A percentile compares a stretch with the other conserved stretches of the same genome.
phyloP scores from a whole-genome alignment of 1,140 invertebrate species.

The Pissodes strobi region DNA sequence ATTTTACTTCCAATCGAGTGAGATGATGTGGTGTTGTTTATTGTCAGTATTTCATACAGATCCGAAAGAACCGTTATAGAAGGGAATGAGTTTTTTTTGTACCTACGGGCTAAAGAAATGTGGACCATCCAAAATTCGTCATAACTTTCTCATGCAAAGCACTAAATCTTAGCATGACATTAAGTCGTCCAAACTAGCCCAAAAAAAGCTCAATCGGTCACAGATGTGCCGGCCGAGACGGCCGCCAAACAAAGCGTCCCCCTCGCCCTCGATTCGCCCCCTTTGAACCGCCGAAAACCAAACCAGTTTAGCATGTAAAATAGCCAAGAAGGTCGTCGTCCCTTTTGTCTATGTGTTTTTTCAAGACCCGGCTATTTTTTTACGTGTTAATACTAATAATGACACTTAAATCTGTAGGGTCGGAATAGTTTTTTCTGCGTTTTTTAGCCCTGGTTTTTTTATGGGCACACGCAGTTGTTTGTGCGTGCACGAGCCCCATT shows the following conservation, averaged over 20 bases:
- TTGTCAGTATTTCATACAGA: too few species aligned
- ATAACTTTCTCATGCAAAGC: slow-evolving; percentile 1
- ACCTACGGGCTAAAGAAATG: too few species aligned
- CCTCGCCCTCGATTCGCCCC: too few species aligned
- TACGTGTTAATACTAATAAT: slow-evolving; percentile 27
- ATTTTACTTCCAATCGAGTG: too few species aligned
- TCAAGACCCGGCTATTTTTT: slow-evolving; percentile 11
- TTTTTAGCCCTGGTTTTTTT: slow-evolving; percentile 4
- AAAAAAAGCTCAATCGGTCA: background rate
- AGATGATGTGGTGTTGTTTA: too few species aligned
- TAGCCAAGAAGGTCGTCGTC: background rate
- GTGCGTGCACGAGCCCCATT: slow-evolving; percentile 22
- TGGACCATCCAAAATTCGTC: too few species aligned
- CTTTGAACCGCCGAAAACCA: too few species aligned
- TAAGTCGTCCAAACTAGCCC: background rate
- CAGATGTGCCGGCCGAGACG: background rate
- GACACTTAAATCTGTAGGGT: slow-evolving; percentile 25
- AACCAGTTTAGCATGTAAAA: slow-evolving; percentile 5
- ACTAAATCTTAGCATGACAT: background rate
- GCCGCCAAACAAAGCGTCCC: background rate
- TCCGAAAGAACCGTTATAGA: too few species aligned
- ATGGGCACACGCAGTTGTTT: slow-evolving; percentile 10
- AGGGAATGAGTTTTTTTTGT: too few species aligned
- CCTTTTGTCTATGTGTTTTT: background rate
- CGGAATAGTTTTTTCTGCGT: slow-evolving; percentile 3